A percentile compares a stretch with the other conserved stretches of the same genome.
phyloP scores from a whole-genome alignment of 2,797 vertebrate genomes.

The Propithecus perrieri region DNA sequence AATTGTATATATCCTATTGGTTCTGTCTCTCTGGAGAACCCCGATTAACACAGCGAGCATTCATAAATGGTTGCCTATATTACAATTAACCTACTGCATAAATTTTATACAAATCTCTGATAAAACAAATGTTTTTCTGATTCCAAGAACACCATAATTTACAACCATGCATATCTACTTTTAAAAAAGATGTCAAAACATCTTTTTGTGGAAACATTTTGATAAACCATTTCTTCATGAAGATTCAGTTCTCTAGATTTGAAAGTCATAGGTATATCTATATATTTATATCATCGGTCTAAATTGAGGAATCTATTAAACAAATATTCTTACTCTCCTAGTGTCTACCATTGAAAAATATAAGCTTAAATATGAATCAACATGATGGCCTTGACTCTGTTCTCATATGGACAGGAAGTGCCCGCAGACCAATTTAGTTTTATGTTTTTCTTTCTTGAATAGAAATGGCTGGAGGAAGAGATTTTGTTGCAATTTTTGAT shows the following conservation, averaged over 20 bases:
- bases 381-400: background rate
- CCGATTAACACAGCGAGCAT: background rate
- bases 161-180: background rate
- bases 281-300: background rate
- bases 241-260: background rate
- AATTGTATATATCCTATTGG: background rate
- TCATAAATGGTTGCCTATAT: background rate
- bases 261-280: background rate
- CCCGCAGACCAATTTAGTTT: background rate
- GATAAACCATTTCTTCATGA: background rate
- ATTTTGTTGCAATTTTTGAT: slow-evolving; percentile 25
- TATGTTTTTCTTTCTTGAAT: slow-evolving; percentile 24
- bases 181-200: background rate
- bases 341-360: background rate
- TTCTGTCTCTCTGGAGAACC: background rate
- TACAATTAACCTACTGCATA: background rate
- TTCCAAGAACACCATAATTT: background rate
- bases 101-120: background rate
- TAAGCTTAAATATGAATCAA: background rate
- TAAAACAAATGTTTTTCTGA: background rate
- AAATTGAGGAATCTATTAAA: background rate
- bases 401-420: background rate
- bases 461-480: background rate
- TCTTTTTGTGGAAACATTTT: background rate
- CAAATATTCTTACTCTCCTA: background rate